These are phyloP conservation scores for Ictidomys tridecemlineatus DNA, from an alignment of 2,113 vertebrate species.

Conservation along the genomic window DNA sequence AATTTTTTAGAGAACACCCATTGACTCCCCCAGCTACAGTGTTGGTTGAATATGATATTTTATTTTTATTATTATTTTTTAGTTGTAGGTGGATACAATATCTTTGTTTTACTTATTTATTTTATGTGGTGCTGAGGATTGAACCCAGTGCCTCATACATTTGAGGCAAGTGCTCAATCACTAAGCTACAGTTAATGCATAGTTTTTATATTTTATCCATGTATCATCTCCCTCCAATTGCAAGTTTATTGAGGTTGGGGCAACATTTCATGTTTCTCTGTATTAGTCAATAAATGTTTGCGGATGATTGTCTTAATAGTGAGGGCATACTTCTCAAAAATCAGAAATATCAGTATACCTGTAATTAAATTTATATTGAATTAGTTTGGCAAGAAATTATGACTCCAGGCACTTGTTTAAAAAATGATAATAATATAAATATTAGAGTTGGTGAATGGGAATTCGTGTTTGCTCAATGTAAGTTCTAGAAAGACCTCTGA, in stretches of 20 bases:
- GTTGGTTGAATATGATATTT: neutral
- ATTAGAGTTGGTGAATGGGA: slow-evolving; percentile 57
- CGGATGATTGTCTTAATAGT: neutral
- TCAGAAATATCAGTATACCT: slow-evolving; percentile 39
- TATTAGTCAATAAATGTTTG: slow-evolving; percentile 13
- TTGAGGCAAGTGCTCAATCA: too few relatives aligned
- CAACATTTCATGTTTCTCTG: neutral
- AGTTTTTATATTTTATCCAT: neutral
- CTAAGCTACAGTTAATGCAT: neutral
- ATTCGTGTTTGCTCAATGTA: slow-evolving; percentile 66
- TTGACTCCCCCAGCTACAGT: neutral
- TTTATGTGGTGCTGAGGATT: too few relatives aligned
- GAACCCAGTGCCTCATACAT: too few relatives aligned
- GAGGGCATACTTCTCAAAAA: slow-evolving; percentile 21
- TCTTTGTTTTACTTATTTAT: too few relatives aligned
- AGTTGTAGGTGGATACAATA: too few relatives aligned
- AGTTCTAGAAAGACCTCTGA: slow-evolving; percentile 61
- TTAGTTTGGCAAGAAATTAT: slow-evolving; percentile 68
- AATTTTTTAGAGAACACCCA: neutral
- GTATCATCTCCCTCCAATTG: neutral
- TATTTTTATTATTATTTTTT: too few relatives aligned
- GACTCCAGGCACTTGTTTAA: slow-evolving; percentile 66
- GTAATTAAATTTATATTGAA: slow-evolving; percentile 72
- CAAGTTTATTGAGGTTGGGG: neutral
- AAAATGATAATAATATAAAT: slow-evolving; percentile 49